These are phyloP conservation scores for Parnassius mnemosyne DNA, from an alignment of 2,888 invertebrate genomes.

Conservation along the genomic window DNA sequence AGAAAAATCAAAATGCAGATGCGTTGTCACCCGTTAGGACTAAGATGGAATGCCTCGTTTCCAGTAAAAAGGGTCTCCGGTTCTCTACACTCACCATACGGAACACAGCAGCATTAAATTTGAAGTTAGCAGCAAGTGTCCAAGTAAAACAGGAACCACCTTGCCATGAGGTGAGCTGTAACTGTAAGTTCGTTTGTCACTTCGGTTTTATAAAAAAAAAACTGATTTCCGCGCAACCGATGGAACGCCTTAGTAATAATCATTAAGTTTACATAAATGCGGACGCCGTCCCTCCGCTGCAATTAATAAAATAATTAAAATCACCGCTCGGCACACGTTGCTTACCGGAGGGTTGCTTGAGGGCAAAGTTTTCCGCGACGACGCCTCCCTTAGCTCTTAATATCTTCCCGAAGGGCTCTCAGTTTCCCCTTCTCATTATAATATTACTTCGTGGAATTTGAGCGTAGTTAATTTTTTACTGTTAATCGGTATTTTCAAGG, in stretches of 20 bases:
- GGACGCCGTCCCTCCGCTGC: not conserved
- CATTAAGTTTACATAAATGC: not conserved
- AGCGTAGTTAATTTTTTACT: slow-evolving; percentile 21
- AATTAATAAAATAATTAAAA: slow-evolving; percentile 27
- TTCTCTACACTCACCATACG: too few species aligned
- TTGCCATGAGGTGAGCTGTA: too few species aligned
- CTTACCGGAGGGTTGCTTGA: slow-evolving; percentile 15
- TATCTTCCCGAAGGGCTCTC: slow-evolving; percentile 15
- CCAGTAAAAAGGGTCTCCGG: too few species aligned
- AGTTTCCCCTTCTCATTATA: slow-evolving; percentile 24
- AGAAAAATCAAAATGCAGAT: too few species aligned
- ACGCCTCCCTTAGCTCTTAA: slow-evolving; percentile 25
- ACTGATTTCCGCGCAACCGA: not conserved
- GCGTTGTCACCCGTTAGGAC: too few species aligned
- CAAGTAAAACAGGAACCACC: too few species aligned
- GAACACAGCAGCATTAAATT: too few species aligned
- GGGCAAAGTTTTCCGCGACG: slow-evolving; percentile 25
- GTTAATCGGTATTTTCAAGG: slow-evolving; percentile 15
- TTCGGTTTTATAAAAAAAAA: too few species aligned
- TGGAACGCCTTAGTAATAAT: not conserved
- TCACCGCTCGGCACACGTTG: slow-evolving; percentile 15
- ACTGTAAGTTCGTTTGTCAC: too few species aligned
- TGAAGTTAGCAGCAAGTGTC: too few species aligned
- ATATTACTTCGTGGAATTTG: slow-evolving; percentile 19
- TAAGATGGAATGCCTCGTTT: too few species aligned